Evolutionary conservation across 2,888 invertebrate genomes (phyloP), one percentile per base, ranked within the genome.

Genomic region (Mactromeris polynyma): DNA sequence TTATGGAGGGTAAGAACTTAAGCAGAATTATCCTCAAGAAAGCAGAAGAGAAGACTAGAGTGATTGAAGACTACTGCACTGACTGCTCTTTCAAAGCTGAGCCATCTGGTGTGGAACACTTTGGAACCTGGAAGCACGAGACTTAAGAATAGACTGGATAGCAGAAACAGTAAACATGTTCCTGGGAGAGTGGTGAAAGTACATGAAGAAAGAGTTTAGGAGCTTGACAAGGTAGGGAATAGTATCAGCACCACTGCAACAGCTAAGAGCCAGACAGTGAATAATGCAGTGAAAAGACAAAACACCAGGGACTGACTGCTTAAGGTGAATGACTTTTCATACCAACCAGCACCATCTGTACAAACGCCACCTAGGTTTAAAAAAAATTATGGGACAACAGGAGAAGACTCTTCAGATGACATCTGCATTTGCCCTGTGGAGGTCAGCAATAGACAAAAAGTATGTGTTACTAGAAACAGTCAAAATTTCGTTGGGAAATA

Each of bases 251-350:
- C 89, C 89, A 83, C 51, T 42, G 40, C 89, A 81, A 58, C 89
- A 87, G 26, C 89, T 87, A 14, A 91, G 77, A 33, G 92, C 90
- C 36, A 91, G 80, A 31, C 90, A 42, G 73, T 93, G 87, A 0
- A 90, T 90, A 54, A 90, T 92, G 83, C 92, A 93, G 38, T 93
- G 92, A n/a, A 90, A 19, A 2, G 90, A 69, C n/a, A 92, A 80
- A 9, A 91, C 21, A 81, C 86, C 87, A n/a, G 88, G 85, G 14
- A 85, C 81, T 33, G 77, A 64, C 83, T 89, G 51, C 78, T 86
- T 90, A 33, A 91, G 33, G 21, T 88, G 51, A 90, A 54, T 91
- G 91, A 81, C 54, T 81, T 85, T 58, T 90, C 3, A 19, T 19
- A 2, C 54, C 54, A 19, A 54, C 54, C 54, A 58, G 26, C 58